A percentile compares a stretch with the other conserved stretches of the same genome.
Evolutionary conservation across 2,113 vertebrate genomes (phyloP).

Genomic region (Tetrao urogallus): DNA sequence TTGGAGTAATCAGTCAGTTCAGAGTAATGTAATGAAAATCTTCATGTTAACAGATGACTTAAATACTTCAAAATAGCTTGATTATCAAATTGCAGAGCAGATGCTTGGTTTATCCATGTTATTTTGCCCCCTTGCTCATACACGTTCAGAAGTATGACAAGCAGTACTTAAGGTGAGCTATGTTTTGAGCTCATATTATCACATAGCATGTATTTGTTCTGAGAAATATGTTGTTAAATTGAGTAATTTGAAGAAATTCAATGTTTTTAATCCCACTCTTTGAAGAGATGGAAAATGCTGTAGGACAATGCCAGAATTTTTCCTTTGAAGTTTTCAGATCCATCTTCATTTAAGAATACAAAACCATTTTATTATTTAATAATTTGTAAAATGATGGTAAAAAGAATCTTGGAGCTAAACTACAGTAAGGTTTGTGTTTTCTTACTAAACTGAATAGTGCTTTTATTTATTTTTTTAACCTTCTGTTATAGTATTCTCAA

Average conservation of each 20-base stretch:
- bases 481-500: background rate
- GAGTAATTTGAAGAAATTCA: background rate
- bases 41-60: background rate
- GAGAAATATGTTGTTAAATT: background rate
- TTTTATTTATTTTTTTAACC: background rate
- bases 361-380: background rate
- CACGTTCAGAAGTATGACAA: background rate
- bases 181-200: background rate
- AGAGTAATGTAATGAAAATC: background rate
- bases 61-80: background rate
- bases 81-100: constrained; percentile 4
- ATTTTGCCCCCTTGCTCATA: background rate
- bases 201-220: background rate
- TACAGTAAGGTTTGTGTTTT: background rate
- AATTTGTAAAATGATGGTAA: background rate
- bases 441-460: background rate
- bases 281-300: background rate
- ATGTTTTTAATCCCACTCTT: background rate
- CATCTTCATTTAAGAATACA: background rate
- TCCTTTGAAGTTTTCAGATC: background rate
- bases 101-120: background rate
- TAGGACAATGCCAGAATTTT: background rate
- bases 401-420: background rate
- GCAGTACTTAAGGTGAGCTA: background rate
- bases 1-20: background rate